Evolutionary conservation across 2,797 vertebrate species (phyloP), one percentile per base, ranked within the genome.

Genomic region (Chrysocyon brachyurus): DNA sequence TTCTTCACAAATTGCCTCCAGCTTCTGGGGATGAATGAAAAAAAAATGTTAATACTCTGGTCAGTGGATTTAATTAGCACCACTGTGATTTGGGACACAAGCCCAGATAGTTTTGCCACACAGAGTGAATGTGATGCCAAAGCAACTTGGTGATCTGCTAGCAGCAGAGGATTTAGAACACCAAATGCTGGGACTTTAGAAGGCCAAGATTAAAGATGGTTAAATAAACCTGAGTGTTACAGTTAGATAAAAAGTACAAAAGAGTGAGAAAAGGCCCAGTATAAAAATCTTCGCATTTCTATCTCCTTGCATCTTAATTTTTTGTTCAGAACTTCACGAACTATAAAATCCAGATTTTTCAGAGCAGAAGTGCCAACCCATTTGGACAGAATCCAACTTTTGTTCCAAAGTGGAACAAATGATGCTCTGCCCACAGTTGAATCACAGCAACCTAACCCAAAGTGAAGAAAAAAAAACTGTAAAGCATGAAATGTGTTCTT

Each of bases 271-370:
- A 1, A 64, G 31, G 73, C 78, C 8, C 57, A 19, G 59, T 5
- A 36, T 94, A 3, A 46, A 96, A 54, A 21, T 88, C 36, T 26
- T 93, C 36, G 3, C 2, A 12, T 81, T 40, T 36, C 72, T 26
- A 59, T 59, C 77, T 57, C 19, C 15, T 64, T 28, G 26, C 16
- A 59, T 54, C 22, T 86, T 84, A 40, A 59, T 36, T 66, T 56
- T 96, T 94, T 56, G 24, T 54, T 96, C 52, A 72, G 70, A 94
- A 91, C 61, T 81, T 93, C 28, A 90, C 64, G 70, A 72, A 84
- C 63, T 68, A 66, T 84, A 89, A 94, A 91, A 89, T 49, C 46
- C 54, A 66, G 54, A 36, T 61, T 92, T 95, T 86, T 66, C 72
- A 82, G 64, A 66, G 90, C 59, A 94, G 28, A 89, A 70, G 10